phyloP scores from a whole-genome alignment of 2,888 invertebrate genomes.

The Bembecia ichneumoniformis region DNA sequence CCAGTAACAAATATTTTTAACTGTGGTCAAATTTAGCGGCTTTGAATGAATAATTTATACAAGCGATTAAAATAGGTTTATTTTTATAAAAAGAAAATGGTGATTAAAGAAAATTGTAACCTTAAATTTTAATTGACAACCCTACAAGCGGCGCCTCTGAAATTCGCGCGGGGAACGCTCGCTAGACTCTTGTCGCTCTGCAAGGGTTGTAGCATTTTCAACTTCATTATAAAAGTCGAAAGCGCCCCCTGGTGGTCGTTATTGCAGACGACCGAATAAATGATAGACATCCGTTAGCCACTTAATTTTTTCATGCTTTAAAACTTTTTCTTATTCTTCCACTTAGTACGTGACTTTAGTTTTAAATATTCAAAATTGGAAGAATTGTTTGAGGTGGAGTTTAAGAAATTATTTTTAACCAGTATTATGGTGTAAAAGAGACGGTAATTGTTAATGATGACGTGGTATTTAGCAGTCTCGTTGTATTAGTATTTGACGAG shows the following conservation, averaged over 20 bases:
- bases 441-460: too few relatives aligned
- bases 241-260: conserved; percentile 17
- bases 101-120: too few relatives aligned
- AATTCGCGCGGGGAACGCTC: conserved; percentile 24
- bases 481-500: too few relatives aligned
- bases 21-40: too few relatives aligned
- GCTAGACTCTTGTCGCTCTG: conserved; percentile 7
- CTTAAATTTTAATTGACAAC: conserved; percentile 14
- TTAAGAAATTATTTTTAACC: too few relatives aligned
- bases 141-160: conserved; percentile 29
- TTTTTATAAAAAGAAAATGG: too few relatives aligned
- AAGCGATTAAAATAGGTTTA: too few relatives aligned
- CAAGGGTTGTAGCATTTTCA: conserved; percentile 38
- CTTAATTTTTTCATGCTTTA: not conserved
- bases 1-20: too few relatives aligned
- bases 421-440: too few relatives aligned
- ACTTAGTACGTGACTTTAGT: not conserved
- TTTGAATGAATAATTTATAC: too few relatives aligned
- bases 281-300: not conserved
- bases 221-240: conserved; percentile 39
- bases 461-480: too few relatives aligned
- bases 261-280: conserved; percentile 2
- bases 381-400: too few relatives aligned
- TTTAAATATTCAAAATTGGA: not conserved
- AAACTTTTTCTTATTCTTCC: not conserved